Conservation (phyloP, 2,113 vertebrate species). For the Hippocampus zosterae region DNA sequence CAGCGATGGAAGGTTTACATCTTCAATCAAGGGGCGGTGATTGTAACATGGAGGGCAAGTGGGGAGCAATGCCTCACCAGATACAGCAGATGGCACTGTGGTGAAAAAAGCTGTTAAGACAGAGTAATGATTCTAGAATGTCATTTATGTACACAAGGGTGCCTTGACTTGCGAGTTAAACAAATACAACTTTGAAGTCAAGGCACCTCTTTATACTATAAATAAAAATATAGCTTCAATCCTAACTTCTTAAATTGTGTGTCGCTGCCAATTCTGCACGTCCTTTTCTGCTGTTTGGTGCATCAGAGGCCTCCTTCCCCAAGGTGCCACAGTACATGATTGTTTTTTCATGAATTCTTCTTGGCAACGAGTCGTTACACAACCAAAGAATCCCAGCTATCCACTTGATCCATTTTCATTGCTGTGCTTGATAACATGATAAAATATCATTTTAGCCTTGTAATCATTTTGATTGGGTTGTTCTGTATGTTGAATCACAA, state of each 20-base stretch:
- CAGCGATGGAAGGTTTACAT: constrained; percentile 48
- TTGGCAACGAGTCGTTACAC: background rate
- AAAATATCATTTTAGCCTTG: no score
- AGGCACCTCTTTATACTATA: no score
- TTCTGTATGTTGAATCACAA: no score
- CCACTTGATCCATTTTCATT: no score
- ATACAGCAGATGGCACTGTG: background rate
- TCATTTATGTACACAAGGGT: background rate
- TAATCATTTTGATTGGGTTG: no score
- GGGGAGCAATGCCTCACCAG: background rate
- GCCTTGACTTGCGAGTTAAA: background rate
- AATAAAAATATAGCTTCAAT: no score
- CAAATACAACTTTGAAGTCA: no score
- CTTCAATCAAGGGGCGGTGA: constrained; percentile 11
- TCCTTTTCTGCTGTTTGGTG: background rate
- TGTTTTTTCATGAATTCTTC: background rate
- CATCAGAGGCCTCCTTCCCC: background rate
- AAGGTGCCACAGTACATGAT: background rate
- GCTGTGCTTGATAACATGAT: no score
- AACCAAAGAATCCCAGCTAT: no score
- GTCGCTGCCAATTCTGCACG: background rate
- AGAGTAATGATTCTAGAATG: background rate
- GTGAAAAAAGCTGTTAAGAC: no score
- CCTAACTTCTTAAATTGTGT: background rate
- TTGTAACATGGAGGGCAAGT: background rate